Conservation (phyloP, 92 coral and sea anemone species). For the Palythoa grandis region DNA sequence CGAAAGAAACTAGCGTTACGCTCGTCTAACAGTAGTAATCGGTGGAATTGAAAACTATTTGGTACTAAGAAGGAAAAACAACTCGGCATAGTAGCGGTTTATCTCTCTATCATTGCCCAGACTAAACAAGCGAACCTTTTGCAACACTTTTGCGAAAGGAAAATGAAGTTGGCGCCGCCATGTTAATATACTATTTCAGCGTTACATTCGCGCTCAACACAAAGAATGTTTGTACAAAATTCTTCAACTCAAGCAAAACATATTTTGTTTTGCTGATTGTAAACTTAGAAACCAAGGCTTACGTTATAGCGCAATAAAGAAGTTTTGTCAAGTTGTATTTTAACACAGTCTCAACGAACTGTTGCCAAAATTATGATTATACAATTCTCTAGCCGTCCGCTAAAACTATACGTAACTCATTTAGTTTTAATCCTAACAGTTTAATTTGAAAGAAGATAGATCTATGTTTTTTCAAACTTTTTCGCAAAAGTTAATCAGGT, state of each 20-base stretch:
- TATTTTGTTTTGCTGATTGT: not conserved
- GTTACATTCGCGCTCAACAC: not conserved
- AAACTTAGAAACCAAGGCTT: not conserved
- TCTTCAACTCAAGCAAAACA: not conserved
- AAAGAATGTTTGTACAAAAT: not conserved
- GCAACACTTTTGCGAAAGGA: not conserved
- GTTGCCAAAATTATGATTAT: not conserved
- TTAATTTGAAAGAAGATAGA: not conserved
- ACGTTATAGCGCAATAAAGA: not conserved
- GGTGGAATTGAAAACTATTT: conserved; percentile 11
- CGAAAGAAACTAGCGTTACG: not conserved
- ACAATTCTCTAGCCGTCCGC: not conserved
- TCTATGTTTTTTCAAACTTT: not conserved
- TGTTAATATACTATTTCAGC: no score
- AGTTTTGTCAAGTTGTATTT: not conserved
- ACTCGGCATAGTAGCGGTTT: not conserved
- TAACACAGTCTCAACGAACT: not conserved
- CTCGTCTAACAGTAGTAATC: conserved; percentile 1
- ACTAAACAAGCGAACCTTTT: not conserved
- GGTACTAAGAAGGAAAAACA: conserved; percentile 32
- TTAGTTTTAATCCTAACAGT: conserved; percentile 3
- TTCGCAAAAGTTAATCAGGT: no score
- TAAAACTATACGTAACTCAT: not conserved
- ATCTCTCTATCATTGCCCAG: not conserved
- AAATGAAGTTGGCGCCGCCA: not conserved